Evolutionary conservation across 2,797 vertebrate species (phyloP).

Genomic region (Pelodytes ibericus): DNA sequence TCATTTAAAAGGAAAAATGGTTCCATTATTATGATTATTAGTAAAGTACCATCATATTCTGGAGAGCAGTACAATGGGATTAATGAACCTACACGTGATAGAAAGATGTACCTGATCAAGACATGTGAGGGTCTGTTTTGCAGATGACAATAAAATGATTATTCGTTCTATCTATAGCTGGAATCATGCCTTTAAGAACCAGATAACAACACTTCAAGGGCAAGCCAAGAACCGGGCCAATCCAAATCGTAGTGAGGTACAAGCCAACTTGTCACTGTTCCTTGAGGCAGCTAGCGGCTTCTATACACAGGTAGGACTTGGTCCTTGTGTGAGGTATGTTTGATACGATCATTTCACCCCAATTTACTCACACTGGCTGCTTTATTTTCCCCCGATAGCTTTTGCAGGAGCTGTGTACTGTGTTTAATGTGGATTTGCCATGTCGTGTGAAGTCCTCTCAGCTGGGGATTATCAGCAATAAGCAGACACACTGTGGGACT

Average conservation of each 20-base stretch:
- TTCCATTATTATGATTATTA: too few relatives aligned
- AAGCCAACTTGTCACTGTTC: constrained; percentile 96
- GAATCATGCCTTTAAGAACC: constrained; percentile 98
- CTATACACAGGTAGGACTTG: constrained; percentile 90
- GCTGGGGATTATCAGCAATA: constrained; percentile 97
- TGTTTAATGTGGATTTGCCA: constrained; percentile 97
- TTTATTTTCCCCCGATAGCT: constrained; percentile 69
- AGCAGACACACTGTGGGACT: constrained; percentile 84
- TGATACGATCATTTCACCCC: not conserved
- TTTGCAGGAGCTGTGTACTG: constrained; percentile 95
- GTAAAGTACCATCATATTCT: too few relatives aligned
- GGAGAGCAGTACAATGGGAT: too few relatives aligned
- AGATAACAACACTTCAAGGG: constrained; percentile 98
- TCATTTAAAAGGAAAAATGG: too few relatives aligned
- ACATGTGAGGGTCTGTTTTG: too few relatives aligned
- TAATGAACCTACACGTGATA: too few relatives aligned
- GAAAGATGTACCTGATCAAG: too few relatives aligned
- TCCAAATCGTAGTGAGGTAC: constrained; percentile 96
- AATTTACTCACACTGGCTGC: not conserved
- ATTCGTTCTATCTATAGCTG: constrained; percentile 73
- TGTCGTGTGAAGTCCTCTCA: constrained; percentile 96
- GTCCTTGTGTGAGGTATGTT: not conserved
- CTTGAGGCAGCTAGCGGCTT: constrained; percentile 98
- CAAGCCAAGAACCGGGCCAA: constrained; percentile 98
- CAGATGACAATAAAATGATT: not conserved